phyloP scores from a whole-genome alignment of 2,113 vertebrate species.

The Fregata magnificens region DNA sequence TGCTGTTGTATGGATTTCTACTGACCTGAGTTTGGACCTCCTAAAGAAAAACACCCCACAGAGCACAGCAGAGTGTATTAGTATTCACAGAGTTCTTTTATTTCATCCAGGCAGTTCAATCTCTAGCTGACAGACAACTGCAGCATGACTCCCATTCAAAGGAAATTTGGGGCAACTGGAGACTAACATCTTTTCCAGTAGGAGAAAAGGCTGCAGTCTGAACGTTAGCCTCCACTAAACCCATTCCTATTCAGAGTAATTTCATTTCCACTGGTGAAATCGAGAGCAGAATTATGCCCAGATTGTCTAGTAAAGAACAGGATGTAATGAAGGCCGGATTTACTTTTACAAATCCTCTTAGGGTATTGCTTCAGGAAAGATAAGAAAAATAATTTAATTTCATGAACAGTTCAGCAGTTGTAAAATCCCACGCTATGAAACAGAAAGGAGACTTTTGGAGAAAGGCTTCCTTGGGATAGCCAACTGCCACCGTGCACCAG shows the following conservation, averaged over 20 bases:
- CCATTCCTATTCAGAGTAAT: neutral
- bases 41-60: neutral
- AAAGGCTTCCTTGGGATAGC: neutral
- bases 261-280: conserved; percentile 15
- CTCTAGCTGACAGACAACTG: neutral
- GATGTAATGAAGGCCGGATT: conserved; percentile 36
- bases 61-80: neutral
- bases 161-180: neutral
- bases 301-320: neutral
- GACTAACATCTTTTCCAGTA: neutral
- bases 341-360: conserved; percentile 44
- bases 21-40: neutral
- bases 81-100: neutral
- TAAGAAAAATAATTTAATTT: conserved; percentile 60
- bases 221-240: neutral
- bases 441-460: neutral
- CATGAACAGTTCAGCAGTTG: neutral
- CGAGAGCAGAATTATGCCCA: conserved; percentile 25
- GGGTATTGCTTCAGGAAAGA: neutral
- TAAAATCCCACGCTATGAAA: neutral
- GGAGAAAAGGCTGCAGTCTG: neutral
- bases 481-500: neutral
- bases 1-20: neutral
- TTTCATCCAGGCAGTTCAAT: neutral
- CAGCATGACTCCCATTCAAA: neutral